A percentile compares a stretch with the other conserved stretches of the same genome.
Conservation (phyloP, 1,140 invertebrate genomes). For the Camponotus vicinus region DNA sequence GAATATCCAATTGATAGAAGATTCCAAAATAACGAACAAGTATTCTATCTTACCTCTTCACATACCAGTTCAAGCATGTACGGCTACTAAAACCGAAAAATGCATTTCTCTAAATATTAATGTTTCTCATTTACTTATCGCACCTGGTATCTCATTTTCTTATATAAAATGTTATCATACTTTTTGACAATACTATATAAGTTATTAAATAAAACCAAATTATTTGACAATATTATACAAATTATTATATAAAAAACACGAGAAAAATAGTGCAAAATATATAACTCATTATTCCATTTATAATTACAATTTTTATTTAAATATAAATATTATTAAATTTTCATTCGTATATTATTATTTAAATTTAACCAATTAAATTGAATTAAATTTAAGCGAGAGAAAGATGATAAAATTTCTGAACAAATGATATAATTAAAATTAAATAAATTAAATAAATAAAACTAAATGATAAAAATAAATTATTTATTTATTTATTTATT, state of each 20-base stretch:
- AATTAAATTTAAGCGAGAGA: neutral
- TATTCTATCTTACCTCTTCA: neutral
- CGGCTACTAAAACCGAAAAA: constrained; percentile 19
- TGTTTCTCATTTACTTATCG: constrained; percentile 10
- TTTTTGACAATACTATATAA: no score
- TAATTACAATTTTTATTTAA: neutral
- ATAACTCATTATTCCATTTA: no score
- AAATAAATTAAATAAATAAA: neutral
- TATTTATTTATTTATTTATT: no score
- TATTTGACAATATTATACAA: neutral
- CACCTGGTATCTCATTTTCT: neutral
- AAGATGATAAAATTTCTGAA: neutral
- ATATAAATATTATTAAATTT: neutral
- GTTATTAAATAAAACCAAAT: neutral
- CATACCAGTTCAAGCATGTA: neutral
- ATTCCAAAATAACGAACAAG: no score
- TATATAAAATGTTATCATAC: neutral
- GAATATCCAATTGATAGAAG: no score
- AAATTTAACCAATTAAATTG: constrained; percentile 4
- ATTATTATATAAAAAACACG: neutral
- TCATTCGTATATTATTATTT: no score
- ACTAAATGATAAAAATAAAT: no score
- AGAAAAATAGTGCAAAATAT: no score
- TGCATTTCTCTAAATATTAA: constrained; percentile 10
- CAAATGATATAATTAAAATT: neutral